These are phyloP conservation scores for Teinopalpus imperialis DNA, from an alignment of 2,888 invertebrate genomes.

Conservation along the genomic window DNA sequence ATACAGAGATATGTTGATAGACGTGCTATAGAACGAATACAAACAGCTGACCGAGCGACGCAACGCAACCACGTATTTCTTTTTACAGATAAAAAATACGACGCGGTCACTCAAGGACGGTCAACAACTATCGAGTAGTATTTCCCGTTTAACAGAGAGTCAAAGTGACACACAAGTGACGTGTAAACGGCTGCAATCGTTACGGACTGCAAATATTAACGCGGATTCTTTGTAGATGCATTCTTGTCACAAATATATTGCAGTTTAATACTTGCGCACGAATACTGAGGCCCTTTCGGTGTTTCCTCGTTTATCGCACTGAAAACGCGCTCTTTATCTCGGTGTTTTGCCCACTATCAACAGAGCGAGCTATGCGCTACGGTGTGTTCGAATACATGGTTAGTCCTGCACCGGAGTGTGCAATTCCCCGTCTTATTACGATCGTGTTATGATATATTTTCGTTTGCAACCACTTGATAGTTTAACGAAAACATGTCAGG, in stretches of 20 bases:
- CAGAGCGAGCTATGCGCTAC: slow-evolving; percentile 50
- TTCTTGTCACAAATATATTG: not conserved
- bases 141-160: slow-evolving; percentile 65
- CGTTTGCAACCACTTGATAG: slow-evolving; percentile 25
- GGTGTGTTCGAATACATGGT: slow-evolving; percentile 42
- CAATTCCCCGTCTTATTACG: slow-evolving; percentile 33
- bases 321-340: slow-evolving; percentile 71
- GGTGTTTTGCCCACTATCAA: slow-evolving; percentile 65
- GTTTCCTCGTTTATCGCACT: slow-evolving; percentile 66
- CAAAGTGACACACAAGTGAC: slow-evolving; percentile 49
- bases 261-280: slow-evolving; percentile 26
- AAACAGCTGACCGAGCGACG: slow-evolving; percentile 78
- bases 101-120: slow-evolving; percentile 78
- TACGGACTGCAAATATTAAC: slow-evolving; percentile 35
- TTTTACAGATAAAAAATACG: slow-evolving; percentile 74
- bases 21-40: slow-evolving; percentile 69
- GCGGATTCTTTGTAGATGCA: slow-evolving; percentile 32
- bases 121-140: slow-evolving; percentile 60
- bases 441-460: slow-evolving; percentile 29
- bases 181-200: slow-evolving; percentile 40
- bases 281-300: slow-evolving; percentile 39
- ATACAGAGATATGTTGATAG: slow-evolving; percentile 67
- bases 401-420: slow-evolving; percentile 35
- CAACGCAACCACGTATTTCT: slow-evolving; percentile 63
- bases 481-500: slow-evolving; percentile 35